A percentile compares a stretch with the other conserved stretches of the same genome.
Evolutionary conservation across 2,113 vertebrate genomes (phyloP).

Genomic region (Speoplatyrhinus poulsoni): DNA sequence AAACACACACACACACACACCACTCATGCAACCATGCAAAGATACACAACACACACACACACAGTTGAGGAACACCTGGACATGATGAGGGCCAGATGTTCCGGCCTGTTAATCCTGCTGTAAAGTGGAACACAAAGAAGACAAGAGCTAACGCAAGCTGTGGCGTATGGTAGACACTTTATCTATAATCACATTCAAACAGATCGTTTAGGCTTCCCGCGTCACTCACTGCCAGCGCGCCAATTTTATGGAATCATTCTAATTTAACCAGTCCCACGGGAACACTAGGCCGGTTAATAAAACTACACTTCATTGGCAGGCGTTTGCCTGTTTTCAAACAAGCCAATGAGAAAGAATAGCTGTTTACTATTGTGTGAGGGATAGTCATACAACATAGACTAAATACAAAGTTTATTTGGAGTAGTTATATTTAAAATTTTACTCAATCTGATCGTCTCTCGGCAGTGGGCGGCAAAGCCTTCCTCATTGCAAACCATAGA

Average conservation of each 20-base stretch:
- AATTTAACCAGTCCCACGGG: slow-evolving; percentile 39
- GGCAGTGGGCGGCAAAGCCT: neutral
- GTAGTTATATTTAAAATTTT: slow-evolving; percentile 30
- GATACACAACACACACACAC: neutral
- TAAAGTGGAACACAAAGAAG: slow-evolving; percentile 56
- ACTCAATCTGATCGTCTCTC: slow-evolving; percentile 8
- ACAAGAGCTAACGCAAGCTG: slow-evolving; percentile 35
- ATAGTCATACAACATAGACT: neutral
- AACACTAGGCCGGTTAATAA: slow-evolving; percentile 45
- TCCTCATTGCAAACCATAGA: too few relatives aligned
- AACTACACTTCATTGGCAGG: slow-evolving; percentile 29
- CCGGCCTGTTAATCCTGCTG: slow-evolving; percentile 47
- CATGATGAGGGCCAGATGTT: slow-evolving; percentile 68
- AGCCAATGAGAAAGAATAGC: slow-evolving; percentile 5
- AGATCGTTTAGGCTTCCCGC: slow-evolving; percentile 43
- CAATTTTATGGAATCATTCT: slow-evolving; percentile 55
- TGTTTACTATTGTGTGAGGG: neutral
- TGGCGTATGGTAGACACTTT: slow-evolving; percentile 43
- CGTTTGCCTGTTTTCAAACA: neutral
- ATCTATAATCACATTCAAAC: slow-evolving; percentile 49
- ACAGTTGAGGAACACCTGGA: slow-evolving; percentile 61
- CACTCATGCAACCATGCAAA: neutral
- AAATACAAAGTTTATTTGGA: slow-evolving; percentile 12
- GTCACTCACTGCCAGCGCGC: slow-evolving; percentile 30
- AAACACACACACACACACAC: neutral